A percentile compares a stretch with the other conserved stretches of the same genome.
Conservation (phyloP, 2,888 invertebrate genomes). For the Synergus laeviventris region DNA sequence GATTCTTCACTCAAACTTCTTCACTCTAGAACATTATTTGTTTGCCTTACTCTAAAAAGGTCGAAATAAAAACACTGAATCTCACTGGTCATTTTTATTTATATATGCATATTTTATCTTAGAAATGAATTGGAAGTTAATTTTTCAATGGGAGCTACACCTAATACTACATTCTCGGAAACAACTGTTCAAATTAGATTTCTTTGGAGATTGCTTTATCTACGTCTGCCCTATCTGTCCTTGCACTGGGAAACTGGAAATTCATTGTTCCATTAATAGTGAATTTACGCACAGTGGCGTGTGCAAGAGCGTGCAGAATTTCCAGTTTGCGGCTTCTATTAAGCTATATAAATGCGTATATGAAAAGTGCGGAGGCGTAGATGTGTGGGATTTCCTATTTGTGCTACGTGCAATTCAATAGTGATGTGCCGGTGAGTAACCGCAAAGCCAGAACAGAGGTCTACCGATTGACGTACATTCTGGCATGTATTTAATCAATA, state of each 20-base stretch:
- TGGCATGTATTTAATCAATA: conserved; percentile 31
- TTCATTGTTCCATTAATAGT: conserved; percentile 34
- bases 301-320: conserved; percentile 34
- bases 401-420: conserved; percentile 37
- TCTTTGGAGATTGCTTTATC: background rate
- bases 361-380: conserved; percentile 31
- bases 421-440: conserved; percentile 37
- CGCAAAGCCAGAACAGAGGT: conserved; percentile 35
- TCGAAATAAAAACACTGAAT: too few species aligned
- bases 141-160: background rate
- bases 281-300: conserved; percentile 36
- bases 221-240: background rate
- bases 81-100: too few species aligned
- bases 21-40: too few species aligned
- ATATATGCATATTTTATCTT: too few species aligned
- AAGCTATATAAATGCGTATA: conserved; percentile 39
- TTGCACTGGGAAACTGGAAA: conserved; percentile 2
- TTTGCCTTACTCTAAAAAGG: too few species aligned
- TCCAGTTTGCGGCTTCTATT: conserved; percentile 40
- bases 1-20: background rate
- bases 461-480: conserved; percentile 33
- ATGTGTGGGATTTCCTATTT: conserved; percentile 38
- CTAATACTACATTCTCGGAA: background rate
- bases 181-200: background rate
- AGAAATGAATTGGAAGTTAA: too few species aligned